These are phyloP conservation scores for Trachythela sp. DNA, from an alignment of 64 coral and sea anemone species.

Conservation along the genomic window DNA sequence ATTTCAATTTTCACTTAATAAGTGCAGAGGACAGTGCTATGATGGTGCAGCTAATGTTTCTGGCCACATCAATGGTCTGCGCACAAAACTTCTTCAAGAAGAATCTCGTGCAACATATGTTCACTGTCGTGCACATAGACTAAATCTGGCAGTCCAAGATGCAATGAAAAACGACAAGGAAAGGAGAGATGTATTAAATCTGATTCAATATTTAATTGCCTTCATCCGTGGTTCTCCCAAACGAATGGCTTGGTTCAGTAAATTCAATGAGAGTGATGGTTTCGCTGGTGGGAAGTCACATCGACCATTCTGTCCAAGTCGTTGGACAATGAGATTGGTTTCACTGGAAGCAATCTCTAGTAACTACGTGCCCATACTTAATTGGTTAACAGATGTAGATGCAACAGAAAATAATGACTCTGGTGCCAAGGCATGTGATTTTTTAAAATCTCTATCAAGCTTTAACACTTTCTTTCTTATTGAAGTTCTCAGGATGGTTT, in stretches of 20 bases:
- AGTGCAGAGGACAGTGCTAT: slow-evolving; percentile 20
- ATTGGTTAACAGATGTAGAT: slow-evolving; percentile 10
- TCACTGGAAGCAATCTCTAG: slow-evolving; percentile 3
- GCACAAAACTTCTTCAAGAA: neutral
- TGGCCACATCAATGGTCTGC: neutral
- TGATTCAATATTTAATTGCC: slow-evolving; percentile 20
- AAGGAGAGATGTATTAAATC: neutral
- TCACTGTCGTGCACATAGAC: slow-evolving; percentile 9
- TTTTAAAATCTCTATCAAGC: neutral
- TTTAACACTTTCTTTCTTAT: neutral
- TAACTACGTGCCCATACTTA: neutral
- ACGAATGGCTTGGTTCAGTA: slow-evolving; percentile 3
- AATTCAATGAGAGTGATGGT: neutral
- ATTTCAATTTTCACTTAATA: neutral
- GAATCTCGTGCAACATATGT: neutral
- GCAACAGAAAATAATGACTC: slow-evolving; percentile 22
- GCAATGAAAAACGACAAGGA: neutral
- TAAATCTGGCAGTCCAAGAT: slow-evolving; percentile 7
- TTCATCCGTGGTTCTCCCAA: slow-evolving; percentile 7
- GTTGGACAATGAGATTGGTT: slow-evolving; percentile 2
- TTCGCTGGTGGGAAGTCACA: neutral
- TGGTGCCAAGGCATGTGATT: neutral
- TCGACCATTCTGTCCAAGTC: neutral
- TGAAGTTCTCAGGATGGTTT: slow-evolving; percentile 8
- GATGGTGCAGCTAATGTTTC: slow-evolving; percentile 1